Percentiles rank a stretch among this genome's conserved stretches.
These are phyloP conservation scores for Orius insidiosus DNA, from an alignment of 1,140 invertebrate genomes.

Conservation along the genomic window DNA sequence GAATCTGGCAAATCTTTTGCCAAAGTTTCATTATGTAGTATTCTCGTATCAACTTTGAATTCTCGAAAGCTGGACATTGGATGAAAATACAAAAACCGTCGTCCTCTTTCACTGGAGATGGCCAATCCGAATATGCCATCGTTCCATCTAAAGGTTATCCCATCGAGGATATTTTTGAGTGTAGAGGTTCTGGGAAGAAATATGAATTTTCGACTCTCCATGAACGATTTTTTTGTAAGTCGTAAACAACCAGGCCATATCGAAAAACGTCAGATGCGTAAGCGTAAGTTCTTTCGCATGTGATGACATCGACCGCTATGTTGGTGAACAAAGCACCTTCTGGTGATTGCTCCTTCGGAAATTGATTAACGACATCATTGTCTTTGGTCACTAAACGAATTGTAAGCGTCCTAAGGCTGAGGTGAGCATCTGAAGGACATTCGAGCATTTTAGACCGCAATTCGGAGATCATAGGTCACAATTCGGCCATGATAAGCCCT, in stretches of 20 bases:
- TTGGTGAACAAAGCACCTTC: constrained; percentile 57
- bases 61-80: constrained; percentile 60
- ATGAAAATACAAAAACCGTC: constrained; percentile 54
- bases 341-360: constrained; percentile 34
- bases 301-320: constrained; percentile 45
- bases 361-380: constrained; percentile 36
- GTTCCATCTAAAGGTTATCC: constrained; percentile 58
- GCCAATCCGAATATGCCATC: constrained; percentile 65
- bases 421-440: too few species aligned
- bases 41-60: constrained; percentile 46
- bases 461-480: too few species aligned
- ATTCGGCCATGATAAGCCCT: too few species aligned
- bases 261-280: constrained; percentile 62
- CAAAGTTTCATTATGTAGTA: constrained; percentile 37
- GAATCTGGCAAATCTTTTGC: constrained; percentile 26
- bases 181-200: constrained; percentile 58
- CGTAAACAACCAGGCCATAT: constrained; percentile 50
- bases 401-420: too few species aligned
- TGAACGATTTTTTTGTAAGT: constrained; percentile 41
- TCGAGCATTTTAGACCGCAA: too few species aligned
- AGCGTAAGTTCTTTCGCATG: constrained; percentile 46
- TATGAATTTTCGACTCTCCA: constrained; percentile 55
- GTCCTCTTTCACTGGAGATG: constrained; percentile 36
- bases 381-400: constrained; percentile 48
- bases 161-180: constrained; percentile 46